Percentiles rank a stretch among this genome's conserved stretches.
Evolutionary conservation across 2,113 vertebrate species (phyloP).

Genomic region (Forbesichthys papilliferus): DNA sequence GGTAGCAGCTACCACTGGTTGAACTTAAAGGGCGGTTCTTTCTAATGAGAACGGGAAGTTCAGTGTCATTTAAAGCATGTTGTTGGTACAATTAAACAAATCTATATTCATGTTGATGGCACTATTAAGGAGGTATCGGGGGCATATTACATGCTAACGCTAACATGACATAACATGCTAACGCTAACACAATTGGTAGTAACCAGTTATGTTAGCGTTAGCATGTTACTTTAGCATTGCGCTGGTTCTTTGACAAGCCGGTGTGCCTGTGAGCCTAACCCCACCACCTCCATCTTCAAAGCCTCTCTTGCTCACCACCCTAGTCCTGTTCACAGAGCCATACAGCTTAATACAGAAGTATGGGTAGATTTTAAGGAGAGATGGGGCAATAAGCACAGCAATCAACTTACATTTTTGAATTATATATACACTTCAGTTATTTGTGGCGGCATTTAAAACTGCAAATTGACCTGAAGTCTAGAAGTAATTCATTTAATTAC

Average conservation of each 20-base stretch:
- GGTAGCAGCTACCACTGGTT: conserved; percentile 35
- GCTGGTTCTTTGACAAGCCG: conserved; percentile 51
- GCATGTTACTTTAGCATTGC: conserved; percentile 10
- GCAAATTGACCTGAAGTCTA: conserved; percentile 58
- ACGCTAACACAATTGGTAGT: conserved; percentile 20
- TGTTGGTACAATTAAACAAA: conserved; percentile 72
- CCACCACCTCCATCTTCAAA: conserved; percentile 24
- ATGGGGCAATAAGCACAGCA: conserved; percentile 21
- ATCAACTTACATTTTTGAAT: conserved; percentile 69
- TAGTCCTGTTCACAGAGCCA: conserved; percentile 14
- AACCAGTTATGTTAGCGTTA: conserved; percentile 30
- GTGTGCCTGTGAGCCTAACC: conserved; percentile 41
- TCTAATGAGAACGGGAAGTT: conserved; percentile 36
- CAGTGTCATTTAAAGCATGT: conserved; percentile 52
- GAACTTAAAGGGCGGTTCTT: conserved; percentile 55
- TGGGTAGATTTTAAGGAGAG: conserved; percentile 33
- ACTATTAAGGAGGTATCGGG: conserved; percentile 38
- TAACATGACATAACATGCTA: conserved; percentile 36
- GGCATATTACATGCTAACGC: conserved; percentile 32
- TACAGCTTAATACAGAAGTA: no score
- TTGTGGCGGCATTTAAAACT: conserved; percentile 59
- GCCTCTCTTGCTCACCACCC: conserved; percentile 1
- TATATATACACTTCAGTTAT: conserved; percentile 60
- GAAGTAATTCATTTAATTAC: conserved; percentile 66
- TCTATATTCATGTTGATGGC: conserved; percentile 72